These are phyloP conservation scores for Desoria tigrina DNA, from an alignment of 2,888 invertebrate genomes.

Conservation along the genomic window DNA sequence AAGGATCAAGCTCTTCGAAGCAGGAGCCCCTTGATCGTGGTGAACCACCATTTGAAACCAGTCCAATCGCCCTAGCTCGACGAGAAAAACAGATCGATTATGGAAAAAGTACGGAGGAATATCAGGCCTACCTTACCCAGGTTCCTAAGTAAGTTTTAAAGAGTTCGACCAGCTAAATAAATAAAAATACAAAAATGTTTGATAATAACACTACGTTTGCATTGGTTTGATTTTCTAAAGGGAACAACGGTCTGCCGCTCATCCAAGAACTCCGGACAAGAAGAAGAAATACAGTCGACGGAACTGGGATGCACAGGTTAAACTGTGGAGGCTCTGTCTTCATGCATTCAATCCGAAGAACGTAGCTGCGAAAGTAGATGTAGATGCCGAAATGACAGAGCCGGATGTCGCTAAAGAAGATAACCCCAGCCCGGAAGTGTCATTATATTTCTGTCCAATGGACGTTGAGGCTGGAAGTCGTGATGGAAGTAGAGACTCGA, in stretches of 20 bases:
- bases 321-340: constrained; percentile 56
- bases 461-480: no score
- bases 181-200: neutral
- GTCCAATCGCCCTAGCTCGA: constrained; percentile 69
- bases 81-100: constrained; percentile 93
- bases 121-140: constrained; percentile 70
- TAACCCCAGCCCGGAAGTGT: no score
- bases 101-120: constrained; percentile 88
- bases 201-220: neutral
- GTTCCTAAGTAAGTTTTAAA: constrained; percentile 69
- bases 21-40: neutral
- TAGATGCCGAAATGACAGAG: neutral
- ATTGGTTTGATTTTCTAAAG: constrained; percentile 27
- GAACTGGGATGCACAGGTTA: constrained; percentile 60
- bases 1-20: neutral
- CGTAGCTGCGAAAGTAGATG: neutral
- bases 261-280: constrained; percentile 61
- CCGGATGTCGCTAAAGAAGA: no score
- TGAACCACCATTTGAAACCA: constrained; percentile 64
- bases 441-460: no score
- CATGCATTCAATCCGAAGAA: constrained; percentile 53
- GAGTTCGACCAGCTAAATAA: neutral
- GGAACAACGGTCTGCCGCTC: constrained; percentile 51
- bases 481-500: no score
- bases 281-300: constrained; percentile 59